phyloP scores from a whole-genome alignment of 2,797 vertebrate genomes.

The Carduelis carduelis region DNA sequence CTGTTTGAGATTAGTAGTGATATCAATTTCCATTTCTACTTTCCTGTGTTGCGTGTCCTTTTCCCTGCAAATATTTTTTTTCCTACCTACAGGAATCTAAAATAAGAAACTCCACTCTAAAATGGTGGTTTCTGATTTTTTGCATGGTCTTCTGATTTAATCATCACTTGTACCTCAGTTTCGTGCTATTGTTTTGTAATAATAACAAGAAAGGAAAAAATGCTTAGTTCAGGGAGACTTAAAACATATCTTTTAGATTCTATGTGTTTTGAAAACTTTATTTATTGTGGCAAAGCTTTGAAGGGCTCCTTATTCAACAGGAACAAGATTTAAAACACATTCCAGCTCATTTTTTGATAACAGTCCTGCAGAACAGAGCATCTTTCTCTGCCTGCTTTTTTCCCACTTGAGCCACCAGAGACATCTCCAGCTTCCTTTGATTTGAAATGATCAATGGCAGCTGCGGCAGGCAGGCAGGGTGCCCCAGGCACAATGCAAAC shows the following conservation, averaged over 20 bases:
- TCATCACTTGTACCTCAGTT: background rate
- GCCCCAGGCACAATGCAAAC: constrained; percentile 68
- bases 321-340: constrained; percentile 64
- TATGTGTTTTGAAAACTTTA: constrained; percentile 71
- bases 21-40: background rate
- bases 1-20: background rate
- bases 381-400: constrained; percentile 53
- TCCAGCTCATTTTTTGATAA: constrained; percentile 58
- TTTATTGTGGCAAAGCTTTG: constrained; percentile 66
- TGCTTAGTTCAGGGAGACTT: constrained; percentile 48
- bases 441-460: constrained; percentile 76
- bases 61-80: background rate
- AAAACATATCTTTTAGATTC: constrained; percentile 36
- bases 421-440: constrained; percentile 72
- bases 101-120: background rate
- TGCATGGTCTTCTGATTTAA: background rate
- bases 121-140: background rate
- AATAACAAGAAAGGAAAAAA: background rate
- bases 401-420: constrained; percentile 54
- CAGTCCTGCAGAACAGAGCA: constrained; percentile 64
- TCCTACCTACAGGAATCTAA: background rate
- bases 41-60: background rate
- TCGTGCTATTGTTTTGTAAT: constrained; percentile 2
- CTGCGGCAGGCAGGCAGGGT: constrained; percentile 58
- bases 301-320: constrained; percentile 59